A percentile compares a stretch with the other conserved stretches of the same genome.
phyloP scores from a whole-genome alignment of 2,888 invertebrate genomes.

The Melinaea marsaeus region DNA sequence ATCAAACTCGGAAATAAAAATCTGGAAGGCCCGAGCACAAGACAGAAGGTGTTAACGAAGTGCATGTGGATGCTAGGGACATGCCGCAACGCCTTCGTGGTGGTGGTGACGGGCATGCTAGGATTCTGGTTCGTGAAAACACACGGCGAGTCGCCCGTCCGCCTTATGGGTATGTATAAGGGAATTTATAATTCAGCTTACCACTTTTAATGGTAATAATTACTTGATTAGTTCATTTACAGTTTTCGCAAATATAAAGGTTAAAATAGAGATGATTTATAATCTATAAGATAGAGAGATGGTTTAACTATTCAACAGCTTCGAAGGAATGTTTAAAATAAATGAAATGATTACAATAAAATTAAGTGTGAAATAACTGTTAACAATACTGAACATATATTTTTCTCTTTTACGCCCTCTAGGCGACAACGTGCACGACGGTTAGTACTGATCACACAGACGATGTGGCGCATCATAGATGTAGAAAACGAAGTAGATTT shows the following conservation, averaged over 20 bases:
- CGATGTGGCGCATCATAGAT: constrained; percentile 2
- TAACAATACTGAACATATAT: constrained; percentile 26
- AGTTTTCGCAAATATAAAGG: no score
- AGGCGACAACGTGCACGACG: constrained; percentile 58
- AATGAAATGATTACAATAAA: not conserved
- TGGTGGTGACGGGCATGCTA: constrained; percentile 84
- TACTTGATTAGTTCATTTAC: no score
- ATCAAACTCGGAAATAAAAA: constrained; percentile 79
- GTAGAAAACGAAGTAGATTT: constrained; percentile 4
- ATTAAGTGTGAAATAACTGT: constrained; percentile 5
- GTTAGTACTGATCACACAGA: constrained; percentile 47
- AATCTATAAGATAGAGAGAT: no score
- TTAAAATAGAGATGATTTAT: no score
- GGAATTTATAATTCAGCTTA: no score
- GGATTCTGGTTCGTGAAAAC: constrained; percentile 80
- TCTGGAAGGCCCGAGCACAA: constrained; percentile 71
- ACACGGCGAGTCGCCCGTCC: constrained; percentile 78
- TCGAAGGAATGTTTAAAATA: not conserved
- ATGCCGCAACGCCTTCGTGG: constrained; percentile 90
- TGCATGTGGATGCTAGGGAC: constrained; percentile 86
- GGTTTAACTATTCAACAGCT: no score
- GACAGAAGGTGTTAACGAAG: constrained; percentile 80
- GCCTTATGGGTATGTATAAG: constrained; percentile 79
- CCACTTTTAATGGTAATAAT: no score
- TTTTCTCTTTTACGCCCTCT: constrained; percentile 51